Evolutionary conservation across 2,797 vertebrate genomes (phyloP).

Genomic region (Cuniculus paca): DNA sequence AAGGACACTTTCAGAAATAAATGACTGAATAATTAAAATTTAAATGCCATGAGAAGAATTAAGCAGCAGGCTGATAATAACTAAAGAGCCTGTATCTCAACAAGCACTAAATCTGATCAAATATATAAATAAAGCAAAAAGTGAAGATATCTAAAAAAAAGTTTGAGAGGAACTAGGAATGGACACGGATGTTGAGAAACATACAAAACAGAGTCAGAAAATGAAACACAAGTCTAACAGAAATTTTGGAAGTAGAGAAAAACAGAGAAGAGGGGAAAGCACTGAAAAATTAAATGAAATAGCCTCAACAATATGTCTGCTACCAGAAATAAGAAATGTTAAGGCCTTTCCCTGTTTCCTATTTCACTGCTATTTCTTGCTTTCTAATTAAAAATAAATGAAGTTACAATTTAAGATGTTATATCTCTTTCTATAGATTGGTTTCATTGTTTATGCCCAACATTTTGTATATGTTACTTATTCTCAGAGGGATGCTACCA

Average conservation of each 20-base stretch:
- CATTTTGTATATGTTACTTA: constrained; percentile 6
- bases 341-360: background rate
- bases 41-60: background rate
- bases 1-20: constrained; percentile 33
- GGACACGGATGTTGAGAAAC: background rate
- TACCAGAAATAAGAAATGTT: background rate
- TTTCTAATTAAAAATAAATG: constrained; percentile 56
- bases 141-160: constrained; percentile 16
- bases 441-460: background rate
- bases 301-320: background rate
- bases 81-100: background rate
- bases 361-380: background rate
- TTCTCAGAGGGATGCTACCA: background rate
- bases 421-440: background rate
- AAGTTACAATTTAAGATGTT: constrained; percentile 26
- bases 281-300: constrained; percentile 26
- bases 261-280: background rate
- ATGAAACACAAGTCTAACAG: background rate
- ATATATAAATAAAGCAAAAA: background rate
- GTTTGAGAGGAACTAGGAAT: constrained; percentile 31
- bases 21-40: background rate
- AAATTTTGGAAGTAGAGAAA: background rate
- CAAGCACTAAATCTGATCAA: background rate
- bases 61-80: background rate
- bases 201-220: background rate